Conservation (phyloP, 2,888 invertebrate genomes). For the Oligia fasciuncula region DNA sequence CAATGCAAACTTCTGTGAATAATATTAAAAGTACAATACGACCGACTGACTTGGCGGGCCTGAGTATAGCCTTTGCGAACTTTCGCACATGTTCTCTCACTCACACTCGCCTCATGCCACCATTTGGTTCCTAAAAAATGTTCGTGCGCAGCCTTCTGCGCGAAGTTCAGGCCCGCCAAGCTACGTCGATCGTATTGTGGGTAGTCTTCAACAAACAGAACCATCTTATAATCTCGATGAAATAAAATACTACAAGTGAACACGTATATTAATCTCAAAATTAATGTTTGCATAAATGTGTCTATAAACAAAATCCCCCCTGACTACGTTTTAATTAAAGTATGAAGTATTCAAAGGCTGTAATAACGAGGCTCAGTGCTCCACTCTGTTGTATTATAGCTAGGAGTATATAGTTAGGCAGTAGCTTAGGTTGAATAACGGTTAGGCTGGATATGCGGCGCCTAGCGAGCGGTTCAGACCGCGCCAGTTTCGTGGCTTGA, state of each 20-base stretch:
- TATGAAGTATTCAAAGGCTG: conserved; percentile 83
- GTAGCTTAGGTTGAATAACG: conserved; percentile 66
- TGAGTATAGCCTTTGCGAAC: too few relatives aligned
- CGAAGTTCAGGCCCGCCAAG: too few relatives aligned
- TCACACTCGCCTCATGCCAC: too few relatives aligned
- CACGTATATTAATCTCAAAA: conserved; percentile 21
- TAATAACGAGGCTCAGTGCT: conserved; percentile 74
- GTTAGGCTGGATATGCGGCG: conserved; percentile 46
- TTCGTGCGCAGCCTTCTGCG: too few relatives aligned
- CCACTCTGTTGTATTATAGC: conserved; percentile 71
- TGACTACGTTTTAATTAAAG: conserved; percentile 82
- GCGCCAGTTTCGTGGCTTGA: conserved; percentile 24
- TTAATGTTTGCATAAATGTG: conserved; percentile 34
- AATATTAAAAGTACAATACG: not conserved
- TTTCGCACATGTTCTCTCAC: too few relatives aligned
- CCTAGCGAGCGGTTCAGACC: conserved; percentile 3
- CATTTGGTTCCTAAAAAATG: too few relatives aligned
- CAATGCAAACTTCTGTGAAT: not conserved
- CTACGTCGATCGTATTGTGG: too few relatives aligned
- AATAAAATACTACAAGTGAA: not conserved
- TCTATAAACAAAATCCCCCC: conserved; percentile 72
- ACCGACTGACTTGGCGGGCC: too few relatives aligned
- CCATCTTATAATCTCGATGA: not conserved
- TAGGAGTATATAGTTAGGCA: conserved; percentile 63
- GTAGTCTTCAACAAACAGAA: not conserved